Evolutionary conservation across 2,113 vertebrate species (phyloP), one percentile per base, ranked within the genome.

Genomic region (Chascanopsetta lugubris): DNA sequence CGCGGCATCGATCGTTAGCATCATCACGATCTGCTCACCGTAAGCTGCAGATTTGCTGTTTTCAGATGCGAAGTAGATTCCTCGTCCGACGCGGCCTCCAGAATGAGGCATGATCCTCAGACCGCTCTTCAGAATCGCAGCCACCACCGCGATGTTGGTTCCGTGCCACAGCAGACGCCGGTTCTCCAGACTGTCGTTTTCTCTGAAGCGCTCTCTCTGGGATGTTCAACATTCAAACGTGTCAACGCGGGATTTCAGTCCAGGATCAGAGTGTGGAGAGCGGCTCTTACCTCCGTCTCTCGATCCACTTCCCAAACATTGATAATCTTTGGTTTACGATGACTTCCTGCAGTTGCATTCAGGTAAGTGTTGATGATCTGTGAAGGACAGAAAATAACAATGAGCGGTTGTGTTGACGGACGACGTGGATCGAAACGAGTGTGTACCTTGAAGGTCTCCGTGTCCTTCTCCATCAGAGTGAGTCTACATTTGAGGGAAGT

Each of bases 91-190:
- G 0, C 93, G 91, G 1, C 96, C 95, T 0, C 96, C 94, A 0
- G 95, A 96, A 69, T 97, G 95, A 0, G 96, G 95, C 96, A 97
- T 96, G 75, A 99, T 97, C 45, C 93, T 93, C 61, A 99, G 91
- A 3, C 97, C 95, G 0, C 92, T 95, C 87, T 94, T 96, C 68
- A 99, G 91, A 76, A 98, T 98, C 26, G 96, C 94, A 0, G 92
- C 95, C 1, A 98, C 91, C 69, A 95, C 93, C 0, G 96, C 97
- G 74, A 96, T 87, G 0, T 93, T 96, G 60, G 96, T 99, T 8
- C 97, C 94, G 0, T 97, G 95, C 97, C 97, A 98, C 26, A 98
- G 93, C 73, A 98, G 85, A 54, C 87, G 95, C 10, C 94, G 90
- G 81, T 96, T 95, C 29, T 90, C 91, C 83, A 98, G 80, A 17